Evolutionary conservation across 92 coral and sea anemone species (phyloP).

Genomic region (Epizoanthus ramosus): DNA sequence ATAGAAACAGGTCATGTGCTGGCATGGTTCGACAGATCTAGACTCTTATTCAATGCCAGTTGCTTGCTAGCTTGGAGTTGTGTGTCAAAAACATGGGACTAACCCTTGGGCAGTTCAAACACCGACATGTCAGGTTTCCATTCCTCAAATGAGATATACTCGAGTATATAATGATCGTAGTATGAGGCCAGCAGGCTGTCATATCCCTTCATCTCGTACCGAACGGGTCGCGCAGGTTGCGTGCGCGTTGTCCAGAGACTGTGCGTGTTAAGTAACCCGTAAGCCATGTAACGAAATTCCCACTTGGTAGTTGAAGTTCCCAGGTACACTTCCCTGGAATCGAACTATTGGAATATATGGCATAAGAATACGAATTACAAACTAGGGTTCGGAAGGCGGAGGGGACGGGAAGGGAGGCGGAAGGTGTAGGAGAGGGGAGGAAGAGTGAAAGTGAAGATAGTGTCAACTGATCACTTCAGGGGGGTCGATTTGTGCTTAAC

Average conservation of each 20-base stretch:
- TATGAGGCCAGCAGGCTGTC: conserved; percentile 93
- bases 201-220: conserved; percentile 97
- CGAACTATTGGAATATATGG: conserved; percentile 52
- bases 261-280: conserved; percentile 81
- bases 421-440: background rate
- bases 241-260: conserved; percentile 82
- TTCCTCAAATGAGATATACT: conserved; percentile 92
- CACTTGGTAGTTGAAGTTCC: conserved; percentile 85
- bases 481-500: too few relatives aligned
- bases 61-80: background rate
- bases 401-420: background rate
- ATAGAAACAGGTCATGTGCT: too few relatives aligned
- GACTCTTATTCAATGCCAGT: too few relatives aligned
- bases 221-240: conserved; percentile 87
- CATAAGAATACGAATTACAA: too few relatives aligned
- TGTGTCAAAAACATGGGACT: background rate
- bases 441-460: too few relatives aligned
- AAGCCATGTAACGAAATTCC: conserved; percentile 88
- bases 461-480: too few relatives aligned
- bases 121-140: conserved; percentile 87
- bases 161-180: conserved; percentile 86
- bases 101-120: conserved; percentile 91
- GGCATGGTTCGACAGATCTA: too few relatives aligned
- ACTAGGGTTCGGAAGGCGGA: background rate
- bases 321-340: conserved; percentile 74